phyloP scores from a whole-genome alignment of 2,888 invertebrate species.

The Opisthograptis luteolata region DNA sequence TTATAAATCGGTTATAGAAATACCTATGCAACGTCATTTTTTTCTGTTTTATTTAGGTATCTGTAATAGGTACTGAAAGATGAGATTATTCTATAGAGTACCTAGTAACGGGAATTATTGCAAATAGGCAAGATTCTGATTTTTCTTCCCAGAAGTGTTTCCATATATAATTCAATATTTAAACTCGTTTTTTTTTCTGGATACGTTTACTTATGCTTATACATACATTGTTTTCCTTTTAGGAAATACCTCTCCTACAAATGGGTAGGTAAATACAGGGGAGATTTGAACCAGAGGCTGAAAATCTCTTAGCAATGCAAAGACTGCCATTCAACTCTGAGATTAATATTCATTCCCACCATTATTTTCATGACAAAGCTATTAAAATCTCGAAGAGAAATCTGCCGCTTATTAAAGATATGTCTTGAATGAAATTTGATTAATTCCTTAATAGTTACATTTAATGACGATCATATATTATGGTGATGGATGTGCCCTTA shows the following conservation, averaged over 20 bases:
- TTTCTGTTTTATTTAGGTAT: too few relatives aligned
- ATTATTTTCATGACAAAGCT: slow-evolving; percentile 68
- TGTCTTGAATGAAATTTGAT: slow-evolving; percentile 58
- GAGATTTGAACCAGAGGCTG: slow-evolving; percentile 31
- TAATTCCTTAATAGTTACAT: slow-evolving; percentile 46
- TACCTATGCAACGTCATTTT: too few relatives aligned
- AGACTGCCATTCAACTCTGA: slow-evolving; percentile 66
- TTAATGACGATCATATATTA: slow-evolving; percentile 16
- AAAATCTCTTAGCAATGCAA: slow-evolving; percentile 70
- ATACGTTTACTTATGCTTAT: too few relatives aligned
- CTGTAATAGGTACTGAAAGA: too few relatives aligned
- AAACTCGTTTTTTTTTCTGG: too few relatives aligned
- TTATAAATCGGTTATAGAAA: too few relatives aligned
- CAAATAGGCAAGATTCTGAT: too few relatives aligned
- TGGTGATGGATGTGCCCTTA: background rate
- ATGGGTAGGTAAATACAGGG: slow-evolving; percentile 5
- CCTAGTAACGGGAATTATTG: too few relatives aligned
- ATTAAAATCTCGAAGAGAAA: slow-evolving; percentile 60
- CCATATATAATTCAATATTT: too few relatives aligned
- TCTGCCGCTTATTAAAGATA: slow-evolving; percentile 55
- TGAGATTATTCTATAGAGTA: too few relatives aligned
- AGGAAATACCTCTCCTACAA: background rate
- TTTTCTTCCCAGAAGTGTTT: too few relatives aligned
- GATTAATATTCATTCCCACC: slow-evolving; percentile 73
- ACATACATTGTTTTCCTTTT: too few relatives aligned